Percentiles rank a stretch among this genome's conserved stretches.
phyloP scores from a whole-genome alignment of 2,113 vertebrate genomes.

The Perca schrenkii region DNA sequence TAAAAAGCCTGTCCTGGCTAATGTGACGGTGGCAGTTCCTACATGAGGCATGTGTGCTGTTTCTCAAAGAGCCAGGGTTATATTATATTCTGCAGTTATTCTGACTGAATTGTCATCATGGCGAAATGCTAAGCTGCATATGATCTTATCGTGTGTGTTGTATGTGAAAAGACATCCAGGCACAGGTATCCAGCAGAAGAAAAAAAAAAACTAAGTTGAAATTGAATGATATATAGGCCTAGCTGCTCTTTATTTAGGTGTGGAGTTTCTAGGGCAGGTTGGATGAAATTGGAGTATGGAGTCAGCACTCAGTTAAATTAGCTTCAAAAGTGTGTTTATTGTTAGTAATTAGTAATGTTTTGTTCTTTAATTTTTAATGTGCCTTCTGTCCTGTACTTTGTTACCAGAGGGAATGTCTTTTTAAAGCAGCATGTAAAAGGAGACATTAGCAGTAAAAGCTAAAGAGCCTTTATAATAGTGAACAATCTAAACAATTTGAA shows the following conservation, averaged over 20 bases:
- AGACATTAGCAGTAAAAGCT: background rate
- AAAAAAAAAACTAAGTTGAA: conserved; percentile 5
- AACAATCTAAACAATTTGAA: background rate
- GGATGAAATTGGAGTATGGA: conserved; percentile 3
- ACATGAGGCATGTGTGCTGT: conserved; percentile 7
- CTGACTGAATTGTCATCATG: background rate
- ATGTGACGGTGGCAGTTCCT: conserved; percentile 42
- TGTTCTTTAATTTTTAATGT: background rate
- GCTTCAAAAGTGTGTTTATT: conserved; percentile 1
- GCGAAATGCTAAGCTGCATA: conserved; percentile 25
- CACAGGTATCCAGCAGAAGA: conserved; percentile 18
- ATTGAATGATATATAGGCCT: conserved; percentile 27
- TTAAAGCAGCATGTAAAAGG: background rate
- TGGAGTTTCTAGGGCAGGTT: conserved; percentile 30
- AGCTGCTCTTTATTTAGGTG: conserved; percentile 50
- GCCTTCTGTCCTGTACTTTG: background rate
- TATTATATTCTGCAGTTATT: conserved; percentile 21
- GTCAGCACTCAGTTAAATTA: conserved; percentile 11
- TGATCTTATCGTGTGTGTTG: conserved; percentile 28
- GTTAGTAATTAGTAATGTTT: too few species aligned
- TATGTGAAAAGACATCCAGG: conserved; percentile 16
- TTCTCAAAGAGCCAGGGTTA: conserved; percentile 34
- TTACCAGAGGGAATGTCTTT: background rate
- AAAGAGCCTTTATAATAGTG: background rate
- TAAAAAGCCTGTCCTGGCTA: conserved; percentile 58